Percentiles rank a stretch among this genome's conserved stretches.
These are phyloP conservation scores for Netelia inedita DNA, from an alignment of 2,888 invertebrate species.

Conservation along the genomic window DNA sequence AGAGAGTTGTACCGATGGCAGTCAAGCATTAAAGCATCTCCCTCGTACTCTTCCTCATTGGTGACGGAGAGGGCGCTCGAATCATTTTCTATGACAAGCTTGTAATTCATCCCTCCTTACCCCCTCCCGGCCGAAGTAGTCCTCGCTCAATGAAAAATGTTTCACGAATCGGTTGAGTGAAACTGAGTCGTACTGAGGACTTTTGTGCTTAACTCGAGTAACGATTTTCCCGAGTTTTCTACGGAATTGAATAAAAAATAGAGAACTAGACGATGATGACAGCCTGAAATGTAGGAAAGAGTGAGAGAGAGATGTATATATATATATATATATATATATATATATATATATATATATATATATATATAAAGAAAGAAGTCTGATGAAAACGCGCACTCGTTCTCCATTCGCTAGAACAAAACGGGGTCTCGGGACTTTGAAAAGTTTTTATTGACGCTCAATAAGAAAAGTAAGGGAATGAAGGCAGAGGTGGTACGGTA, in stretches of 20 bases:
- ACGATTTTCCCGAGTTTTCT: slow-evolving; percentile 24
- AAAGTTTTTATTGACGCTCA: slow-evolving; percentile 63
- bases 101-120: slow-evolving; percentile 6
- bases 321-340: neutral
- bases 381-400: slow-evolving; percentile 5
- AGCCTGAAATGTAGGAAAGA: neutral
- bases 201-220: slow-evolving; percentile 1
- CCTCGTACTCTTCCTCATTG: neutral
- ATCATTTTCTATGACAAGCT: slow-evolving; percentile 14
- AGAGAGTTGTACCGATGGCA: neutral
- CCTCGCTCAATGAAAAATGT: neutral
- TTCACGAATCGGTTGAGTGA: slow-evolving; percentile 19
- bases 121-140: neutral
- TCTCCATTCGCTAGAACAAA: slow-evolving; percentile 20
- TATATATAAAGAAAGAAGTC: neutral
- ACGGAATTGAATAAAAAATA: neutral
- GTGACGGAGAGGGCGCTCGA: slow-evolving; percentile 16
- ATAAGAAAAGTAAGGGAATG: slow-evolving; percentile 32
- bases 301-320: slow-evolving; percentile 2
- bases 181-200: neutral
- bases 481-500: slow-evolving; percentile 10
- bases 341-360: neutral
- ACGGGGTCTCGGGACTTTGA: slow-evolving; percentile 35
- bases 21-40: slow-evolving; percentile 14
- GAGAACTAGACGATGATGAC: neutral